Evolutionary conservation across 2,797 vertebrate species (phyloP).

Genomic region (Ptychadena robeensis): DNA sequence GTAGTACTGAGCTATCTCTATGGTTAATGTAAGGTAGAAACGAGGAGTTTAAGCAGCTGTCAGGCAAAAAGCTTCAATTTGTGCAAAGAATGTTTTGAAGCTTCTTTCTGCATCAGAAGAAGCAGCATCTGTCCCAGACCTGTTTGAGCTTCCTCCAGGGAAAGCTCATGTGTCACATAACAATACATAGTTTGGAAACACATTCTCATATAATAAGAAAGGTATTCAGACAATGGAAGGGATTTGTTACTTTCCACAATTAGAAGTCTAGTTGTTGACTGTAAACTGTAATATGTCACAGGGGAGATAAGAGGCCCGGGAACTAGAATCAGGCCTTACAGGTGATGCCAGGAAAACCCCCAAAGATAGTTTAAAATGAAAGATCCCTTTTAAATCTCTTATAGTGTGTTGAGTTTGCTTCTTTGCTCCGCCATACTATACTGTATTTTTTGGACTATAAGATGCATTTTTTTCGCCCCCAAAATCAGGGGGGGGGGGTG

Average conservation of each 20-base stretch:
- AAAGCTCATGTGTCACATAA: constrained; percentile 35
- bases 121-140: constrained; percentile 31
- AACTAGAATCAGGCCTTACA: too few relatives aligned
- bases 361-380: too few relatives aligned
- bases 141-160: constrained; percentile 9
- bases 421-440: too few relatives aligned
- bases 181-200: constrained; percentile 24
- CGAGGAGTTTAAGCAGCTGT: constrained; percentile 41
- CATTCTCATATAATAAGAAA: constrained; percentile 27
- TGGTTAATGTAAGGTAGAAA: constrained; percentile 31
- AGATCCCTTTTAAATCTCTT: too few relatives aligned
- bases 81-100: constrained; percentile 39
- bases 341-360: too few relatives aligned
- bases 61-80: constrained; percentile 29
- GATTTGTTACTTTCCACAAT: too few relatives aligned
- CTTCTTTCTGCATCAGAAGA: constrained; percentile 20
- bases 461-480: too few relatives aligned
- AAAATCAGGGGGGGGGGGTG: too few relatives aligned
- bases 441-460: too few relatives aligned
- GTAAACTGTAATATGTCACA: neutral
- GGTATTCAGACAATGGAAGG: neutral
- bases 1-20: neutral
- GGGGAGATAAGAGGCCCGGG: neutral
- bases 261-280: neutral
- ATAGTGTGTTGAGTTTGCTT: too few relatives aligned